Percentiles rank a stretch among this genome's conserved stretches.
These are phyloP conservation scores for Serranus cabrilla DNA, from an alignment of 2,797 vertebrate genomes.

Conservation along the genomic window DNA sequence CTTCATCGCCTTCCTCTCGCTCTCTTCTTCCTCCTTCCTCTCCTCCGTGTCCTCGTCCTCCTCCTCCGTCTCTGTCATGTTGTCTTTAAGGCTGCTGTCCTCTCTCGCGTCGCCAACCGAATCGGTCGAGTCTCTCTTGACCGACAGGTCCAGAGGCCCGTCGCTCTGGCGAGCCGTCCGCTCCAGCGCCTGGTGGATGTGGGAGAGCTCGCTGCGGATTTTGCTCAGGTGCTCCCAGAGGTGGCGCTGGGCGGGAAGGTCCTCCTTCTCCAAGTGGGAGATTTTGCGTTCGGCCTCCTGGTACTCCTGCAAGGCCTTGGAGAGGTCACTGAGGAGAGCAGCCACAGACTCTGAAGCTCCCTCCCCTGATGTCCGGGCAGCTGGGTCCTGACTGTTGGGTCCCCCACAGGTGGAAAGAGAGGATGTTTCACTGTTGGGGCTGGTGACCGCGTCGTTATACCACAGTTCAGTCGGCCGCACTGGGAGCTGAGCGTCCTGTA, in stretches of 20 bases:
- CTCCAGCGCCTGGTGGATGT: constrained; percentile 93
- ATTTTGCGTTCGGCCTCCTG: constrained; percentile 92
- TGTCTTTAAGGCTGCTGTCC: constrained; percentile 40
- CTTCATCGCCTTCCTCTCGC: constrained; percentile 70
- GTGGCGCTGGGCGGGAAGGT: constrained; percentile 89
- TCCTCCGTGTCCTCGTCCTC: constrained; percentile 75
- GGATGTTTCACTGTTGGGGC: constrained; percentile 69
- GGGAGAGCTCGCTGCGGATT: constrained; percentile 93
- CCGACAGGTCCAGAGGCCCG: constrained; percentile 92
- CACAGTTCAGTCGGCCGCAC: constrained; percentile 78
- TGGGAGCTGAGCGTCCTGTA: constrained; percentile 66
- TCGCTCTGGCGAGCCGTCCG: constrained; percentile 86
- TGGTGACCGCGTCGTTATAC: constrained; percentile 71
- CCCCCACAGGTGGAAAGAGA: constrained; percentile 55
- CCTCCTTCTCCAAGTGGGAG: constrained; percentile 87
- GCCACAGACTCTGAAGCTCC: constrained; percentile 82
- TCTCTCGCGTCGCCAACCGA: constrained; percentile 25
- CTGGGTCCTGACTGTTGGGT: constrained; percentile 57
- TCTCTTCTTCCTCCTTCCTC: constrained; percentile 71
- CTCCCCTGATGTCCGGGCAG: constrained; percentile 53
- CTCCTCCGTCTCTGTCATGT: constrained; percentile 76
- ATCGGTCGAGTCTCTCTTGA: constrained; percentile 84
- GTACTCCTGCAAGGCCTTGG: constrained; percentile 92
- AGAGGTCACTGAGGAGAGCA: constrained; percentile 89
- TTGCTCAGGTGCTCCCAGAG: constrained; percentile 94